Evolutionary conservation across 1,140 invertebrate species (phyloP), one percentile per base, ranked within the genome.

Genomic region (Drosophila arawakana): DNA sequence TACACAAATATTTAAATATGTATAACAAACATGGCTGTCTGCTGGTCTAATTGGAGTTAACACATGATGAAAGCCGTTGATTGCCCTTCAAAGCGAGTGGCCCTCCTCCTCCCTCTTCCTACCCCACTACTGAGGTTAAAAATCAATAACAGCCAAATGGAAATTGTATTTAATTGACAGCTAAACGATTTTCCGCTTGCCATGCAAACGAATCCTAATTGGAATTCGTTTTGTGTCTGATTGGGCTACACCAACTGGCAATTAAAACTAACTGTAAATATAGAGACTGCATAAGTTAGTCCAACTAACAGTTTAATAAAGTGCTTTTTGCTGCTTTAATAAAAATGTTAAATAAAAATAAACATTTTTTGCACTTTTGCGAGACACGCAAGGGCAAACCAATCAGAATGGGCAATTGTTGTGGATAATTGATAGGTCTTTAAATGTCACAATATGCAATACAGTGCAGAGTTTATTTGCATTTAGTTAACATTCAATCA

Each of bases 161-260:
- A 88, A 86, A 88, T 86, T 86, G 82, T 76, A 86, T 88, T 82
- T 86, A 89, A 89, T 89, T 86, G 83, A 86, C 83, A 86, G 83
- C 76, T 88, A 83, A 86, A 86, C 86, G 80, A 57, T 80, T 86
- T 88, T 80, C 77, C 86, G 75, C 80, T 80, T 67, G 82, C 68
- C 81, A 80, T 84, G 73, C 72, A 83, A 83, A 84, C 84, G 65
- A 67, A 65, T 84, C 80, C 76, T 72, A 78, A 65, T 73, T 79
- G 75, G 79, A 21, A 6, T 57, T 43, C 37, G 7, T 34, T 34
- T 13, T 7, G 3, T 10, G 43, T 65, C 58, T 61, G 59, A 74
- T 74, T 74, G 68, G 65, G 58, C 46, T 76, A 61, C 46, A 60
- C 73, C 76, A 79, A 79, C 67, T 47, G 47, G 75, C 82, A 85